A percentile compares a stretch with the other conserved stretches of the same genome.
These are phyloP conservation scores for Argynnis bischoffii DNA, from an alignment of 2,888 invertebrate species.

Conservation along the genomic window DNA sequence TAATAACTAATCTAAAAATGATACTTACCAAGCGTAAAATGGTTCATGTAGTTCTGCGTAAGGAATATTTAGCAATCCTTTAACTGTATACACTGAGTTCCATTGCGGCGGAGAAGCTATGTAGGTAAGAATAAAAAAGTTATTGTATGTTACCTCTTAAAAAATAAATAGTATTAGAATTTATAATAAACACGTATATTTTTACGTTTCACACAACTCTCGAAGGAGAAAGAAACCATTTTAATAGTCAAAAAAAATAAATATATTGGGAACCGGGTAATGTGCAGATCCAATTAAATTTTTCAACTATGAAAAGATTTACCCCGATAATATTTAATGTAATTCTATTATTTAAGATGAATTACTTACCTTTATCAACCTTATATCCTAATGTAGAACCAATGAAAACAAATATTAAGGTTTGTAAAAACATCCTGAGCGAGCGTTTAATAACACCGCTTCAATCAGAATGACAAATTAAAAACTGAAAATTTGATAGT, in stretches of 20 bases:
- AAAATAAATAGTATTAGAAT: too few relatives aligned
- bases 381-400: slow-evolving; percentile 54
- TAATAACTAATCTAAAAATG: not conserved
- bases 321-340: not conserved
- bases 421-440: slow-evolving; percentile 49
- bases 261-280: too few relatives aligned
- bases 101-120: slow-evolving; percentile 83
- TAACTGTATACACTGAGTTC: slow-evolving; percentile 87
- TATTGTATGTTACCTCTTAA: not conserved
- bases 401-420: slow-evolving; percentile 56
- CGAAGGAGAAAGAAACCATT: too few relatives aligned
- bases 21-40: slow-evolving; percentile 90
- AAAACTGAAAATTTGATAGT: too few relatives aligned
- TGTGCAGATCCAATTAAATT: too few relatives aligned
- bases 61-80: slow-evolving; percentile 91
- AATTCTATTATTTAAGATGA: slow-evolving; percentile 30
- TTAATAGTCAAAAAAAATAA: too few relatives aligned
- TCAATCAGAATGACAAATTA: slow-evolving; percentile 28
- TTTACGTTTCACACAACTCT: too few relatives aligned
- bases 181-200: too few relatives aligned
- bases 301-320: not conserved
- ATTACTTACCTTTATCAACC: slow-evolving; percentile 59
- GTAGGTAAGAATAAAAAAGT: slow-evolving; percentile 20
- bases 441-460: slow-evolving; percentile 44
- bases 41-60: slow-evolving; percentile 97